Evolutionary conservation across 1,140 invertebrate species (phyloP).

Genomic region (Dendrolimus kikuchii): DNA sequence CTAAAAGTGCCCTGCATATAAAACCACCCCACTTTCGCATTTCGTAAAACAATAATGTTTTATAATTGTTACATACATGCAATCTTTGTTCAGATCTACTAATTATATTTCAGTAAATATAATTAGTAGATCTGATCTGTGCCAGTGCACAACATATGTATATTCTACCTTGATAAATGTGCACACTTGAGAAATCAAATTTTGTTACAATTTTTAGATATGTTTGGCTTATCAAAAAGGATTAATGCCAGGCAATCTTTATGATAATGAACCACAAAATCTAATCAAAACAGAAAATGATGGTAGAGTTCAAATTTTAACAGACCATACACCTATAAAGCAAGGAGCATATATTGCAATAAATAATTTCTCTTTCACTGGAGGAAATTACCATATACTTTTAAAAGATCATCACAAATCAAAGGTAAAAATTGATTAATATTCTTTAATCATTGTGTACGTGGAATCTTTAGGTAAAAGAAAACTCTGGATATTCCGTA

Average conservation of each 20-base stretch:
- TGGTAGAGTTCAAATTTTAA: slow-evolving; percentile 82
- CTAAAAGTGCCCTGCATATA: no score
- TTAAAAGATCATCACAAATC: slow-evolving; percentile 74
- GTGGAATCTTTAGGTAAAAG: slow-evolving; percentile 73
- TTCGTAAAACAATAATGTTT: no score
- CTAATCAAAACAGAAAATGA: slow-evolving; percentile 87
- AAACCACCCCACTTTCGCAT: no score
- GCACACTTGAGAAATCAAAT: slow-evolving; percentile 37
- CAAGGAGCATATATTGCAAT: slow-evolving; percentile 83
- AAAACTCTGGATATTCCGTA: no score
- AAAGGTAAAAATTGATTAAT: slow-evolving; percentile 17
- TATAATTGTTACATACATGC: no score
- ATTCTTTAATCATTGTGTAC: slow-evolving; percentile 42
- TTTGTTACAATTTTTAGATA: slow-evolving; percentile 52
- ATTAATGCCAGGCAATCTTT: slow-evolving; percentile 90
- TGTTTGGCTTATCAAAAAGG: slow-evolving; percentile 84
- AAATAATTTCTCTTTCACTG: slow-evolving; percentile 97
- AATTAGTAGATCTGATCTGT: no score
- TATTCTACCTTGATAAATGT: no score
- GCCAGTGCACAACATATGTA: no score
- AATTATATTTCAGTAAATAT: no score
- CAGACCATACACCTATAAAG: slow-evolving; percentile 81
- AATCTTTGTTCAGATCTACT: no score
- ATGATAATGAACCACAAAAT: slow-evolving; percentile 80
- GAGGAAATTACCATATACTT: slow-evolving; percentile 92